Conservation (phyloP, 2,888 invertebrate species). For the Latheticus oryzae region DNA sequence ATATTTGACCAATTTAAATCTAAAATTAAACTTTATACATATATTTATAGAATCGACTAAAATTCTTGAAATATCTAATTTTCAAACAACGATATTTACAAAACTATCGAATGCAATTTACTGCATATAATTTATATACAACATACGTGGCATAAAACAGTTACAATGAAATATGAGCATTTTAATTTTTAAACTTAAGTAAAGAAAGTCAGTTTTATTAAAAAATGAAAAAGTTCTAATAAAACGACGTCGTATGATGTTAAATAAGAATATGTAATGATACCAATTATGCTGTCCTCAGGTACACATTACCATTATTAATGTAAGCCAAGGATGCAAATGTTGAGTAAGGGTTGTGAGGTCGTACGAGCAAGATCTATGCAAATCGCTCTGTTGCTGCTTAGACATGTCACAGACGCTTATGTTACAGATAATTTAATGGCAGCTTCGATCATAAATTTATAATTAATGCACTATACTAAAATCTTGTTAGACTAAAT, state of each 20-base stretch:
- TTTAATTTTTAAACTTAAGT: too few species aligned
- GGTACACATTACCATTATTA: slow-evolving; percentile 35
- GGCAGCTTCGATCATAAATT: slow-evolving; percentile 26
- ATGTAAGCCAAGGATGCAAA: slow-evolving; percentile 36
- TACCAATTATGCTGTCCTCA: slow-evolving; percentile 38
- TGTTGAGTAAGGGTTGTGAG: slow-evolving; percentile 29
- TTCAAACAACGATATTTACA: too few species aligned
- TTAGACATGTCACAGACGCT: slow-evolving; percentile 23
- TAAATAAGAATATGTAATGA: slow-evolving; percentile 38
- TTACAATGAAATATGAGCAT: too few species aligned
- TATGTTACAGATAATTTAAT: slow-evolving; percentile 29
- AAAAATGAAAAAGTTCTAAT: slow-evolving; percentile 12
- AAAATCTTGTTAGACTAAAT: too few species aligned
- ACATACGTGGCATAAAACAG: too few species aligned
- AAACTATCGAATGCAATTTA: too few species aligned
- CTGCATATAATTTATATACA: too few species aligned
- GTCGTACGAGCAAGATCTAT: slow-evolving; percentile 28
- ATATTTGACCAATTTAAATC: slow-evolving; percentile 5
- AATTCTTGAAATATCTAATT: too few species aligned
- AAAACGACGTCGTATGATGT: slow-evolving; percentile 8
- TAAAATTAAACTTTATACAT: too few species aligned
- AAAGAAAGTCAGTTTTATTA: not conserved
- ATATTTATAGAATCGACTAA: too few species aligned
- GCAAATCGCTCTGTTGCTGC: slow-evolving; percentile 27
- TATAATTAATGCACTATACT: too few species aligned